Base-by-base conservation (phyloP, 2,888 invertebrate genomes). In the Catonia carolina region DNA sequence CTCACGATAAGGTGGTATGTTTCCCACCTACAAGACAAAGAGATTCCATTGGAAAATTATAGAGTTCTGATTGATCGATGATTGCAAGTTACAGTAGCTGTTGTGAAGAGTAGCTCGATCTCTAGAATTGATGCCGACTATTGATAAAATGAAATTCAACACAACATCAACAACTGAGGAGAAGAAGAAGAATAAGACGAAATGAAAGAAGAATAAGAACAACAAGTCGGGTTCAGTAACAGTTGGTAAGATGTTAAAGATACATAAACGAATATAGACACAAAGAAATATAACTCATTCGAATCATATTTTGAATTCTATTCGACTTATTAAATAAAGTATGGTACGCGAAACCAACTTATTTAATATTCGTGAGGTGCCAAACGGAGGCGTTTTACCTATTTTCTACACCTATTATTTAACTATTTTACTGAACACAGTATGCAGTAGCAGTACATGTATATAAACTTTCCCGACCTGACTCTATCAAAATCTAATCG, bases 1-100 rank as follows among this genome's bases (percentile, higher is more conserved):
- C 45, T 45, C 45, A 45, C 45, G 45, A 45, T 27, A 27, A 45
- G 45, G 45, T 45, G 45, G 45, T 45, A 45, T 27, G 45, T 45
- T 45, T 45, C 45, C 45, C 45, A 45, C 45, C 45, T 45, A 45
- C 45, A 27, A 23, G 45, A 45, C 45, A 45, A 45, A 45, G 45
- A 27, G 45, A 45, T 45, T 45, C 20, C 45, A 20, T 27, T 22
- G 45, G 10, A 2, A 45, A 45, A 45, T 45, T 22, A 45, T 45
- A 45, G 45, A 27, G 27, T 27, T 27, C 27, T 27, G 45, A 23
- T 27, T 23, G 45, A 45, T 45, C 14, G 45, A 45, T 45, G 45
- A 45, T 45, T 45, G 45, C 5, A 45, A n/a, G n/a, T n/a, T n/a
- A n/a, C n/a, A n/a, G n/a, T 22, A 45, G 45, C 22, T 22, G 45